Evolutionary conservation across 2,797 vertebrate genomes (phyloP).

Genomic region (Gadopsis bispinosus): DNA sequence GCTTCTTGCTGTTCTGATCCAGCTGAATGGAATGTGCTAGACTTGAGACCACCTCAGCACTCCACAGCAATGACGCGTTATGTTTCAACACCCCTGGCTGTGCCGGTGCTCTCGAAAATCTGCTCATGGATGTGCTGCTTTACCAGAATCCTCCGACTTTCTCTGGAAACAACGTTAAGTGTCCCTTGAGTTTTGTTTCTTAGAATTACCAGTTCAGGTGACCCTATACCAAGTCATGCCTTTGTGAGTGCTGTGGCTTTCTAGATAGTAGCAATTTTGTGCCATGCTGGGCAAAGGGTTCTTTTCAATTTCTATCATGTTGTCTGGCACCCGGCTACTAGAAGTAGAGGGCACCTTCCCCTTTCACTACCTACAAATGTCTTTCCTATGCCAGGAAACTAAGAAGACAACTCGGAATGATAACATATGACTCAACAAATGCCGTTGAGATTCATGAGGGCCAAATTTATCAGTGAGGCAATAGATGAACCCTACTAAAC

Average conservation of each 20-base stretch:
- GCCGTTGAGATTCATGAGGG: background rate
- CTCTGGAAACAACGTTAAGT: background rate
- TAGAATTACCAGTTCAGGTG: background rate
- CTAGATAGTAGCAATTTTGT: background rate
- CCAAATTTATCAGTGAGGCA: background rate
- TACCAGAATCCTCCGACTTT: background rate
- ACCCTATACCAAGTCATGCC: background rate
- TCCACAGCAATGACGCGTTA: conserved; percentile 38
- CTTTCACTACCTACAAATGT: background rate
- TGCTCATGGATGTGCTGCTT: conserved; percentile 11
- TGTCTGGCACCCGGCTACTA: background rate
- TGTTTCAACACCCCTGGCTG: conserved; percentile 11
- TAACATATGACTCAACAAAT: background rate
- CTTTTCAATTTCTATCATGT: background rate
- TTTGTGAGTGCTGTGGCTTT: background rate
- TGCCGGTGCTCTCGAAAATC: conserved; percentile 2
- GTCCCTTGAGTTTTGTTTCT: background rate
- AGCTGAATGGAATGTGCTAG: conserved; percentile 72
- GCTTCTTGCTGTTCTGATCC: conserved; percentile 71
- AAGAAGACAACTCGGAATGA: background rate
- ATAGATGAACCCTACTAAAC: background rate
- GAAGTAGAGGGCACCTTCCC: background rate
- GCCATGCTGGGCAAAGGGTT: background rate
- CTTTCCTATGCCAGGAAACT: background rate
- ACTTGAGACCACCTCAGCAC: conserved; percentile 65